These are phyloP conservation scores for Dasyurus viverrinus DNA, from an alignment of 2,113 vertebrate species.

Conservation along the genomic window DNA sequence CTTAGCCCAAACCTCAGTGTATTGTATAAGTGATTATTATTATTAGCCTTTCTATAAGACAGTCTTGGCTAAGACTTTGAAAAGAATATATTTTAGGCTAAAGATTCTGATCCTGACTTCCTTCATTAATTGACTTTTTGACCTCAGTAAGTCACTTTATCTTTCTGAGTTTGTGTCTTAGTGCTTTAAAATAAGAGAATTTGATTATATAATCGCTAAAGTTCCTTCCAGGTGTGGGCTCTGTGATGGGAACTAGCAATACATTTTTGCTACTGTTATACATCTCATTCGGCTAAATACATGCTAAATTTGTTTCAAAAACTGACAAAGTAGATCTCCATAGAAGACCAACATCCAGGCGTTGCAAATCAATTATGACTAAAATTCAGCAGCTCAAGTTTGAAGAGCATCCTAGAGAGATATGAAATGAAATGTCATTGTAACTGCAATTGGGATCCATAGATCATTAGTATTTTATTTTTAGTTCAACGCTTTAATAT, in stretches of 20 bases:
- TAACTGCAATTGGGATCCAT: constrained; percentile 34
- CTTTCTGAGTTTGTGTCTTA: background rate
- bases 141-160: background rate
- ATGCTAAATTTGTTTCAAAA: background rate
- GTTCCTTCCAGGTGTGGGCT: background rate
- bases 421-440: background rate
- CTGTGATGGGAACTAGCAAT: background rate
- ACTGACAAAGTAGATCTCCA: background rate
- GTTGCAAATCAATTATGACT: background rate
- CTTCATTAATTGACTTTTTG: background rate
- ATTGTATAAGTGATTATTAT: background rate
- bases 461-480: constrained; percentile 9
- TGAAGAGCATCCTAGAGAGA: background rate
- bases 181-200: background rate
- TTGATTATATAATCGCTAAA: background rate
- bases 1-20: background rate
- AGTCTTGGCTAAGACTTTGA: background rate
- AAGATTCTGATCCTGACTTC: background rate
- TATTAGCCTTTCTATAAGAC: background rate
- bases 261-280: background rate
- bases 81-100: background rate
- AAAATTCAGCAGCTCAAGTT: background rate
- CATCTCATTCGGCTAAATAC: background rate
- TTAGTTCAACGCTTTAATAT: constrained; percentile 52
- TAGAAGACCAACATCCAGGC: background rate